Base-by-base conservation (phyloP, 1,140 invertebrate genomes). In the Anadara kagoshimensis region DNA sequence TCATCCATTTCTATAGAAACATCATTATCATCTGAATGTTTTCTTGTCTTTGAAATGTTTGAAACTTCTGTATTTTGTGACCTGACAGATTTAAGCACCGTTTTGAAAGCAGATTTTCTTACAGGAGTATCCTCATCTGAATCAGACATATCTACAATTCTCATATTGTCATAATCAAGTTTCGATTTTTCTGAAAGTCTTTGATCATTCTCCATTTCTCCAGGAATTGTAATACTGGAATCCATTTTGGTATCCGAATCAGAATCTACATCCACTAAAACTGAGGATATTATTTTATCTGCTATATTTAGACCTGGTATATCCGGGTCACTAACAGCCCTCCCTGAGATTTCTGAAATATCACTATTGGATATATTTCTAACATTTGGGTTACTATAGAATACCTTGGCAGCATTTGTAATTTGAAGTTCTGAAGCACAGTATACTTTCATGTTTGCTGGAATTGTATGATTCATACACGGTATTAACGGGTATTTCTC, bases 401-500 rank as follows among this genome's bases (percentile, higher is more conserved):
- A 84, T 7, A 75, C 65, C 41, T 81, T 65, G 16, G 63, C 29
- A 36, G 69, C 71, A 26, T 74, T 77, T 22, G 77, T 77, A 36
- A 85, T 67, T 47, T 81, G 58, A 4, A 86, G 54, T 29, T 84
- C 79, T 1, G 74, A 74, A 14, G 83, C 81, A 74, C 82, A 82
- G 64, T 83, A 83, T n/a, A 87, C 84, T 22, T 80, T 80, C 84
- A 87, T 85, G 53, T 78, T 85, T 56, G 83, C 76, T n/a, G 86
- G 86, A 43, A 86, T 83, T 10, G 82, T 83, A 47, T 84, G 73
- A 53, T 86, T 83, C 76, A 85, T 80, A 74, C 85, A 86, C 1
- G 86, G 85, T 54, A 83, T 85, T 11, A 88, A 59, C 4, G 82
- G 75, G 61, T 83, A 79, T 62, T 84, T 84, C 61, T 87, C 84